A percentile compares a stretch with the other conserved stretches of the same genome.
Conservation (phyloP, 2,113 vertebrate genomes). For the Microcebus tavaratra region DNA sequence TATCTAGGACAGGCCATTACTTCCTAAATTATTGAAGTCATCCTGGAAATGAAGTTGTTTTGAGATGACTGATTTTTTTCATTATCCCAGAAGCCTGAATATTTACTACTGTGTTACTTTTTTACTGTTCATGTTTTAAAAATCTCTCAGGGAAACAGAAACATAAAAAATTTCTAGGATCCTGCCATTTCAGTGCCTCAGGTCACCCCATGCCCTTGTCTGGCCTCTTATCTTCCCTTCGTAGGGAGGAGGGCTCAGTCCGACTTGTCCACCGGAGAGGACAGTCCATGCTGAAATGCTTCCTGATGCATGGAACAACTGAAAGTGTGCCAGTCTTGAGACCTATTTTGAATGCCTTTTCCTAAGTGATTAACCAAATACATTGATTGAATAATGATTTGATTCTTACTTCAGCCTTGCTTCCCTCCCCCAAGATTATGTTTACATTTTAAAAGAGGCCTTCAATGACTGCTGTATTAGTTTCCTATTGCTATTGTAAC, state of each 20-base stretch:
- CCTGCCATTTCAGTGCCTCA: background rate
- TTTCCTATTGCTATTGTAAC: background rate
- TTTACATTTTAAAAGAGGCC: background rate
- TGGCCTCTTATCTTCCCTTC: background rate
- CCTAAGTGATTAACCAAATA: background rate
- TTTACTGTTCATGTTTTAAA: background rate
- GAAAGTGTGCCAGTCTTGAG: background rate
- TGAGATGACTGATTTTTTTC: constrained; percentile 60
- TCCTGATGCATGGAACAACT: background rate
- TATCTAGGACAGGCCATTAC: constrained; percentile 39
- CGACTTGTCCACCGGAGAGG: background rate
- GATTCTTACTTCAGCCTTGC: background rate
- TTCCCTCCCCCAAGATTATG: background rate
- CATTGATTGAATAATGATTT: background rate
- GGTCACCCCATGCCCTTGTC: accelerated
- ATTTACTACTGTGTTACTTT: constrained; percentile 38
- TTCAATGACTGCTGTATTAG: background rate
- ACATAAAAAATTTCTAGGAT: background rate
- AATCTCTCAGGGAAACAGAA: background rate
- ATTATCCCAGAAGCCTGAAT: constrained; percentile 18
- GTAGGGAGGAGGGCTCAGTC: background rate
- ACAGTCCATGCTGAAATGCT: background rate
- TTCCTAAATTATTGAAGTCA: constrained; percentile 53
- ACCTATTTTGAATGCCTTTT: background rate
- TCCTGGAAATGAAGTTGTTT: constrained; percentile 46